phyloP scores from a whole-genome alignment of 2,113 vertebrate species.

The Pogonocichla stellata region DNA sequence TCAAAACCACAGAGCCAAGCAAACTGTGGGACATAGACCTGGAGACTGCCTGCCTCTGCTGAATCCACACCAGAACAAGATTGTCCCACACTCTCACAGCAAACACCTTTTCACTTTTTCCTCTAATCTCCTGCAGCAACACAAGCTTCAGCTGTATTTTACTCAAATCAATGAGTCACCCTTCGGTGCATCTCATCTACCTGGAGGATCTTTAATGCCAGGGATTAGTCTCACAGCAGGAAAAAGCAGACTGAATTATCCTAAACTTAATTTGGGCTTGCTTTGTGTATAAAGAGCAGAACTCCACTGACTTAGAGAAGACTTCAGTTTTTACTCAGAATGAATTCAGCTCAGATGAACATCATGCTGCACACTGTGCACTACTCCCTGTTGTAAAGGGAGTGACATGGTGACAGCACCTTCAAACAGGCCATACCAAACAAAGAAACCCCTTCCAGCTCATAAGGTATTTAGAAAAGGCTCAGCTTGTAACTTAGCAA shows the following conservation, averaged over 20 bases:
- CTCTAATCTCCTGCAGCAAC: not conserved
- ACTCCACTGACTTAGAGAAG: not conserved
- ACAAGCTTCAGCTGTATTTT: not conserved
- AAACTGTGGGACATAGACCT: not conserved
- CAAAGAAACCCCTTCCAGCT: not conserved
- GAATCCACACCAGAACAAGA: not conserved
- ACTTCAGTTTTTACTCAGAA: not conserved
- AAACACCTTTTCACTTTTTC: not conserved
- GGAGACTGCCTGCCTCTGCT: not conserved
- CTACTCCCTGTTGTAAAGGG: not conserved
- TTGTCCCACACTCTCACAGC: fast-evolving
- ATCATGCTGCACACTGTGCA: not conserved
- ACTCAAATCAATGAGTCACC: not conserved
- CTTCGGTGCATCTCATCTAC: not conserved
- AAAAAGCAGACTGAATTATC: not conserved
- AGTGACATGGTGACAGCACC: not conserved
- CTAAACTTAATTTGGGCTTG: not conserved
- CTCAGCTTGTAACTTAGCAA: not conserved
- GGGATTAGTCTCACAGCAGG: not conserved
- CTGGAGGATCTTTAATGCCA: not conserved
- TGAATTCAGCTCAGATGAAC: not conserved
- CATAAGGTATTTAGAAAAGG: not conserved
- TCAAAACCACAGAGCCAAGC: too few relatives aligned
- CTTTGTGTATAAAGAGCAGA: not conserved
- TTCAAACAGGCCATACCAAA: not conserved